Conservation (phyloP, 53 echinoderm and acorn worm genomes). For the Zoroaster sp. region DNA sequence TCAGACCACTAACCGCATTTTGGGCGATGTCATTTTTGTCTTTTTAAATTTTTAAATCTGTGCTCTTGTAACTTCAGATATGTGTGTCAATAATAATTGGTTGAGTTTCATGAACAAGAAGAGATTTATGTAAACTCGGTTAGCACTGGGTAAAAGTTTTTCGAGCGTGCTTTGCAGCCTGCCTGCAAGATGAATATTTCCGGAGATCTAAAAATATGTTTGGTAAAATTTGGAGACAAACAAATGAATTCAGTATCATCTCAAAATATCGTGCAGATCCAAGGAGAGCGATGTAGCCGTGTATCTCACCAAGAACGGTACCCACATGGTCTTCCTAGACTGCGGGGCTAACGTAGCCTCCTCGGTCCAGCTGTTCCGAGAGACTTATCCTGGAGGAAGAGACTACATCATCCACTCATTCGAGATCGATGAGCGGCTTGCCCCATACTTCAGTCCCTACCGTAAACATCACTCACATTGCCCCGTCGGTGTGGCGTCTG, state of each 20-base stretch:
- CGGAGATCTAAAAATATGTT: too few relatives aligned
- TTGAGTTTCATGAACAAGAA: not conserved
- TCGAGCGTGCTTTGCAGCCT: too few relatives aligned
- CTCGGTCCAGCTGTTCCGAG: slow-evolving; percentile 45
- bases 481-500: slow-evolving; percentile 55
- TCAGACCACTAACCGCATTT: too few relatives aligned
- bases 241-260: not conserved
- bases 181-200: too few relatives aligned
- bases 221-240: not conserved
- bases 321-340: slow-evolving; percentile 51
- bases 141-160: not conserved
- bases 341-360: slow-evolving; percentile 60
- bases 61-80: too few relatives aligned
- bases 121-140: not conserved
- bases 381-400: slow-evolving; percentile 57
- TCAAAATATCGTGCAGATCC: not conserved
- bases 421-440: slow-evolving; percentile 61
- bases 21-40: too few relatives aligned
- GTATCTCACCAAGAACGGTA: not conserved
- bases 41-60: too few relatives aligned
- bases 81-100: not conserved
- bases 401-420: slow-evolving; percentile 62
- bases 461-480: slow-evolving; percentile 32
- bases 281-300: slow-evolving; percentile 35
- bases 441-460: slow-evolving; percentile 61